Base-by-base conservation (phyloP, 2,797 vertebrate species). In the Acipenser ruthenus region DNA sequence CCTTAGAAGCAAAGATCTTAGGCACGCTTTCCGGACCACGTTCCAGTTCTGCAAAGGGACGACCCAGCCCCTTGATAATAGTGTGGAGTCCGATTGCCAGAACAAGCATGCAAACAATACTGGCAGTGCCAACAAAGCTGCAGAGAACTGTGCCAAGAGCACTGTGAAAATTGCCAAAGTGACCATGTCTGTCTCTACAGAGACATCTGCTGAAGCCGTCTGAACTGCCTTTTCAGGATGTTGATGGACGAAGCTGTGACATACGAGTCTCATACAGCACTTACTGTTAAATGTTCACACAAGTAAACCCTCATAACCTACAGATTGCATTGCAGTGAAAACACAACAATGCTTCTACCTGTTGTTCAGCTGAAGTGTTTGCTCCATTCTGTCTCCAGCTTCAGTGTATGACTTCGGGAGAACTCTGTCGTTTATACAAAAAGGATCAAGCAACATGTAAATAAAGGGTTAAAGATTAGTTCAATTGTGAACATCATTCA, bases 121-220 rank as follows among this genome's bases (percentile, higher is more conserved):
- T 37, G 37, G 37, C 66, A 94, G 92, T 1, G 92, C 94, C 77
- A 91, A 96, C 78, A 90, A 94, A 83, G 97, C 95, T 10, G 94
- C 97, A 0, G 95, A 98, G 78, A 98, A 93, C 85, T 98, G 95
- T 68, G 97, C 99, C 83, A 99, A 99, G 89, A 98, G 93, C 91
- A 99, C 97, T 80, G 96, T 99, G 89, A 99, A 99, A 94, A 98
- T 99, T 78, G 97, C 96, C 93, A 98, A 98, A 96, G 95, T 98
- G 79, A 98, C 97, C 71, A 99, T 99, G 92, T 99, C 97, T 71
- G 97, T 98, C 73, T 99, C 97, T 15, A 97, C 96, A n/a, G 97
- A 99, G 85, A 97, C 95, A 1, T 96, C 97, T 70, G 95, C 95
- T 1, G 96, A 98, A 83, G 95, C 97, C 0, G 91, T 99, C 70